Conservation (phyloP, 1,140 invertebrate species). For the Brachionus sp. region DNA sequence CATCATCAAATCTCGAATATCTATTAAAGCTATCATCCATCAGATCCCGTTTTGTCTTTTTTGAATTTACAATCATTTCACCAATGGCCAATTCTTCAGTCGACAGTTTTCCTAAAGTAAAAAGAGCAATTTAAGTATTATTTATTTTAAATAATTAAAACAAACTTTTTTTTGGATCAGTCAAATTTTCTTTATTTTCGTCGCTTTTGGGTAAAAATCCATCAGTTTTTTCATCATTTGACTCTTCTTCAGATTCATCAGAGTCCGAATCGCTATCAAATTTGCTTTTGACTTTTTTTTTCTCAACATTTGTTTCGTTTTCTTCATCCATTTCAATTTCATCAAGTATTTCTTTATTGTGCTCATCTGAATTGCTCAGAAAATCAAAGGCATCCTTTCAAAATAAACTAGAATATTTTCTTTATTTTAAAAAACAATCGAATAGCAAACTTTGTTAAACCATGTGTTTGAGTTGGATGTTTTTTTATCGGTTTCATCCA, state of each 20-base stretch:
- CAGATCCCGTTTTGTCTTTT: constrained; percentile 56
- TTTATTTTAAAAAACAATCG: not conserved
- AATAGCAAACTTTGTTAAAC: not conserved
- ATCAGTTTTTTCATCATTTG: not conserved
- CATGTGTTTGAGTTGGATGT: constrained; percentile 8
- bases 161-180: constrained; percentile 6
- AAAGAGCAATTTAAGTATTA: constrained; percentile 23
- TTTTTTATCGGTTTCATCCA: constrained; percentile 25
- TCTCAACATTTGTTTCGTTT: not conserved
- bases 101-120: constrained; percentile 47
- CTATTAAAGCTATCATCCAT: constrained; percentile 57
- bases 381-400: constrained; percentile 25
- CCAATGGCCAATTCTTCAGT: constrained; percentile 52
- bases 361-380: constrained; percentile 11
- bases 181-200: not conserved
- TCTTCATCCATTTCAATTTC: constrained; percentile 38
- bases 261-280: constrained; percentile 20
- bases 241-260: not conserved
- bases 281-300: constrained; percentile 2
- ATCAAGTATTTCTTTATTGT: constrained; percentile 22
- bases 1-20: constrained; percentile 64
- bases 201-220: not conserved
- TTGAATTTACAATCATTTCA: constrained; percentile 54
- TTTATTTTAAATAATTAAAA: not conserved
- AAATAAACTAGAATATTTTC: not conserved